These are phyloP conservation scores for Griposia aprilina DNA, from an alignment of 2,888 invertebrate species.

Conservation along the genomic window DNA sequence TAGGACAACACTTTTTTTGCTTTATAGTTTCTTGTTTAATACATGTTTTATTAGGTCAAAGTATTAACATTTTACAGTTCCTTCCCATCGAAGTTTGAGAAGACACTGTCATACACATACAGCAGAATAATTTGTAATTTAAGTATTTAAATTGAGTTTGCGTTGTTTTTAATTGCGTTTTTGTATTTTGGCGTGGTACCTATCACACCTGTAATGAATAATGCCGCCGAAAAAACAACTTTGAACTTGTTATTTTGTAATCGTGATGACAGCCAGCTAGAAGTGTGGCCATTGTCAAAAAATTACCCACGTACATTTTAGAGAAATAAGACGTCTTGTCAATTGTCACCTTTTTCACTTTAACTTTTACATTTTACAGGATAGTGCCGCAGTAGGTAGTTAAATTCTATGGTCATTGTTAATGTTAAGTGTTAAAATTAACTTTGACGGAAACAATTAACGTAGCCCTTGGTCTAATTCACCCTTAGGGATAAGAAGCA, in stretches of 20 bases:
- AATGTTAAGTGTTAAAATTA: neutral
- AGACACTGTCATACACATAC: neutral
- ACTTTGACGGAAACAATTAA: neutral
- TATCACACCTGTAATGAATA: neutral
- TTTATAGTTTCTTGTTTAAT: constrained; percentile 48
- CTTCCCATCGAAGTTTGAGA: neutral
- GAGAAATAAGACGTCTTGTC: neutral
- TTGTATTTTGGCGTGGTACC: no score
- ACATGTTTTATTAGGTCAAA: constrained; percentile 64
- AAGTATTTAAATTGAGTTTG: no score
- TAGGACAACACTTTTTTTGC: constrained; percentile 66
- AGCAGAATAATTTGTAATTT: neutral
- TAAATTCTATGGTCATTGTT: neutral
- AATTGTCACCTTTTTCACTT: neutral
- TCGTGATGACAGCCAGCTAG: no score
- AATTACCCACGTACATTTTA: neutral
- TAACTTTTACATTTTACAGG: neutral
- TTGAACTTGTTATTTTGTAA: neutral
- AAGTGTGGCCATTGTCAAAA: neutral
- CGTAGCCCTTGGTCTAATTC: neutral
- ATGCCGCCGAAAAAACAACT: neutral
- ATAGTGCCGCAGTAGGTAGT: neutral
- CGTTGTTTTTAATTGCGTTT: no score
- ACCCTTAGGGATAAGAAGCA: neutral
- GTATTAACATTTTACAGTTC: constrained; percentile 49